A percentile compares a stretch with the other conserved stretches of the same genome.
These are phyloP conservation scores for Tetheella fluctuosa DNA, from an alignment of 2,888 invertebrate genomes.

Conservation along the genomic window DNA sequence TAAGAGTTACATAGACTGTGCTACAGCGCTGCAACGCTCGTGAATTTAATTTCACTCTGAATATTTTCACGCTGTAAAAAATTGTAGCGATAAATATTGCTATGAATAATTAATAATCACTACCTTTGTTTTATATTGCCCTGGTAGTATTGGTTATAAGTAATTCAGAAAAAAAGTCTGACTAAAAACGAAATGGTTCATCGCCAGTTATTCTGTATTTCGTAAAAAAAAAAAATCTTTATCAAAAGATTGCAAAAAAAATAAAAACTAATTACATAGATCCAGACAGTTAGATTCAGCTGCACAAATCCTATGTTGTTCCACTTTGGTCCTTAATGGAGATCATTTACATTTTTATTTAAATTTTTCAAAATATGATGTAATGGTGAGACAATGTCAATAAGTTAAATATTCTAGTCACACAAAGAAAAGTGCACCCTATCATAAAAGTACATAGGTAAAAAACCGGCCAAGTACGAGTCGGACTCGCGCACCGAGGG, in stretches of 20 bases:
- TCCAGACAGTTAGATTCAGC: constrained; percentile 40
- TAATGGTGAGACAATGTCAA: too few relatives aligned
- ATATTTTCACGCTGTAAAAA: neutral
- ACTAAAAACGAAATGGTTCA: neutral
- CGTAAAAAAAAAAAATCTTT: too few relatives aligned
- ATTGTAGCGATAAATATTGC: neutral
- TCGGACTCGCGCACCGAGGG: too few relatives aligned
- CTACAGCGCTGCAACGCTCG: constrained; percentile 2
- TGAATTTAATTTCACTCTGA: neutral
- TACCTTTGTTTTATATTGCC: neutral
- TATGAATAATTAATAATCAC: constrained; percentile 1
- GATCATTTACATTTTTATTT: too few relatives aligned
- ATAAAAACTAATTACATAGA: constrained; percentile 43
- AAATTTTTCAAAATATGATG: too few relatives aligned
- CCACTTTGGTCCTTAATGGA: constrained; percentile 18
- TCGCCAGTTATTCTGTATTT: too few relatives aligned
- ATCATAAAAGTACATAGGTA: too few relatives aligned
- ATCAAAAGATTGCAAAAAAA: too few relatives aligned
- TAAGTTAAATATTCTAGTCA: too few relatives aligned
- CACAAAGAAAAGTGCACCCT: too few relatives aligned
- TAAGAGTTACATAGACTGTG: too few relatives aligned
- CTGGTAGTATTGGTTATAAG: neutral
- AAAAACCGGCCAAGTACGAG: too few relatives aligned
- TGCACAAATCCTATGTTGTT: constrained; percentile 29
- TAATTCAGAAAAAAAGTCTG: neutral